A percentile compares a stretch with the other conserved stretches of the same genome.
phyloP scores from a whole-genome alignment of 2,113 vertebrate species.

The Blennius ocellaris region DNA sequence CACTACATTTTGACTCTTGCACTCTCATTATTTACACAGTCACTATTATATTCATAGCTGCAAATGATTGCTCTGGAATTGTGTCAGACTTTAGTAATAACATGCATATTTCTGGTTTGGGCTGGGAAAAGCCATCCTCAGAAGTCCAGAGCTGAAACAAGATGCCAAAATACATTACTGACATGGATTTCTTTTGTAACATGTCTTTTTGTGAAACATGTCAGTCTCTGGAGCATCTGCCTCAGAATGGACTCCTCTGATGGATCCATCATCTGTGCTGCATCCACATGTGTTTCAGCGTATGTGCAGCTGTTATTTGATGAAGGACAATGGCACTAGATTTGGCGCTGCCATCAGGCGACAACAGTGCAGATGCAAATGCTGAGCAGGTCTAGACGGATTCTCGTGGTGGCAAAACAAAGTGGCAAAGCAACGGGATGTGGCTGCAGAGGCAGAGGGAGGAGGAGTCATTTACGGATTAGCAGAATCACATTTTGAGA shows the following conservation, averaged over 20 bases:
- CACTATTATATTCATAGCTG: constrained; percentile 39
- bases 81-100: constrained; percentile 62
- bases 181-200: constrained; percentile 66
- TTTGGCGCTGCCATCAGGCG: constrained; percentile 27
- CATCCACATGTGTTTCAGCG: constrained; percentile 55
- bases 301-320: constrained; percentile 52
- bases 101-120: constrained; percentile 60
- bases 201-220: constrained; percentile 44
- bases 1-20: constrained; percentile 54
- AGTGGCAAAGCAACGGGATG: constrained; percentile 5
- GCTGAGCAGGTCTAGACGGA: constrained; percentile 14
- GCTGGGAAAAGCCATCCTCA: constrained; percentile 50
- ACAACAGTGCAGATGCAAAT: constrained; percentile 5
- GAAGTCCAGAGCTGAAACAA: constrained; percentile 53
- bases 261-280: constrained; percentile 37
- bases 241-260: constrained; percentile 32
- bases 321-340: constrained; percentile 33
- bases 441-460: constrained; percentile 13
- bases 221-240: constrained; percentile 64
- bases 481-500: constrained; percentile 82
- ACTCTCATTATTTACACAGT: constrained; percentile 67
- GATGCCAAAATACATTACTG: constrained; percentile 53
- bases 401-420: neutral
- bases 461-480: constrained; percentile 73
- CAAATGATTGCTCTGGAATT: constrained; percentile 52